phyloP scores from a whole-genome alignment of 2,113 vertebrate genomes.

The Cyphomyrus discorhynchus region DNA sequence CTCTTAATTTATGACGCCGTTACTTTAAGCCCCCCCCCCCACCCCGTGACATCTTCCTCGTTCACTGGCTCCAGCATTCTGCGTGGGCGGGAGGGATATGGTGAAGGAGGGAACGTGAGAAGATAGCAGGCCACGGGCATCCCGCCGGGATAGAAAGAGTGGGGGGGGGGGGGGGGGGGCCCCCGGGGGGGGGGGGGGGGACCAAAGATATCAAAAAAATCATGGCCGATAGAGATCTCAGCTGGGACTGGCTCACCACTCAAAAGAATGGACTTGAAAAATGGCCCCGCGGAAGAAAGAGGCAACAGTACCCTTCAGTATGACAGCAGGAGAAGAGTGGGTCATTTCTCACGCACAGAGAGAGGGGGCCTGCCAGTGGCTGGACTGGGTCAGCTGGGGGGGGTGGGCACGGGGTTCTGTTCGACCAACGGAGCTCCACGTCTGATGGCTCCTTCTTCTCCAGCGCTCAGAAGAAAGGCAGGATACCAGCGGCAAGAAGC shows the following conservation, averaged over 20 bases:
- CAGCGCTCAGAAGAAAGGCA: not conserved
- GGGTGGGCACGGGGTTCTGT: not conserved
- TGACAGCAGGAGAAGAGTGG: constrained; percentile 61
- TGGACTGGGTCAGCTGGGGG: not conserved
- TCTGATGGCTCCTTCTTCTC: not conserved
- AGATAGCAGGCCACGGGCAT: not conserved
- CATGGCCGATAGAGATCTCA: constrained; percentile 67
- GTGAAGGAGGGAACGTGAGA: not conserved
- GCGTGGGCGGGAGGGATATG: not conserved
- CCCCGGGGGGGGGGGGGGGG: not conserved
- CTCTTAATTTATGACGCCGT: not conserved
- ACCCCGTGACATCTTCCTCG: not conserved
- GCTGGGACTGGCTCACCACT: constrained; percentile 57
- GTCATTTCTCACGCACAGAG: constrained; percentile 60
- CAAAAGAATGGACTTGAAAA: constrained; percentile 61
- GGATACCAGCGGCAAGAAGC: not conserved
- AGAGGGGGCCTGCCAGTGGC: constrained; percentile 10
- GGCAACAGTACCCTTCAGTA: constrained; percentile 58
- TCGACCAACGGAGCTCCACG: not conserved
- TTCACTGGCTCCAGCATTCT: not conserved
- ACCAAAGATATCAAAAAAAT: constrained; percentile 62
- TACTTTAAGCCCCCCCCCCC: not conserved
- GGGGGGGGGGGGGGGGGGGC: not conserved
- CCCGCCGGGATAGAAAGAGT: not conserved
- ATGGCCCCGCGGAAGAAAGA: constrained; percentile 49